Base-by-base conservation (phyloP, 2,888 invertebrate genomes). In the Tachina lurida region DNA sequence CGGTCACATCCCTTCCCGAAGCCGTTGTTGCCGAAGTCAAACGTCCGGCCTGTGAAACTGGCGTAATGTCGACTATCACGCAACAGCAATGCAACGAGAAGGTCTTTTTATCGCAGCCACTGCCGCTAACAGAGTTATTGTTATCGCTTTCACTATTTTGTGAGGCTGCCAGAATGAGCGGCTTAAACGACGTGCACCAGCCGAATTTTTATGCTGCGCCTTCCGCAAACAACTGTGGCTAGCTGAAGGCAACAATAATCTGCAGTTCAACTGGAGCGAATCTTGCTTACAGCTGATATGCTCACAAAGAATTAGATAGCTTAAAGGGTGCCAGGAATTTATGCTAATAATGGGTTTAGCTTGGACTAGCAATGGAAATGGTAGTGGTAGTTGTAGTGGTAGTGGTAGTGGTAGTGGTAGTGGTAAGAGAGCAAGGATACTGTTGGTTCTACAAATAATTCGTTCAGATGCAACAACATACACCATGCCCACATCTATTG, bases 71-170 rank as follows among this genome's bases (percentile, higher is more conserved):
- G 90, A 93, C 93, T 91, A 93, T 93, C 92, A 93, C 93, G 92
- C 93, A 93, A 93, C 93, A 93, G 91, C 93, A 93, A 91, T 93
- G 93, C 89, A 93, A 91, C 91, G 92, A 93, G 91, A 93, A 92
- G 91, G 93, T 90, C 89, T 93, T 93, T 89, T 93, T 93, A 89
- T 93, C 92, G 90, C 91, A 91, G 88, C 88, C 90, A 90, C 90
- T 90, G 90, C 90, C 90, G 89, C 89, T 89, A 90, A 89, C 88
- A 88, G 91, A 89, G 90, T 91, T 92, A 90, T 90, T 90, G 89
- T 91, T 91, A 90, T 91, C 91, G 91, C 91, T 92, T 89, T 91
- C 91, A 89, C 90, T 91, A 89, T 92, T 91, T 89, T 92, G 91
- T 90, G 92, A 92, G 92, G 93, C 92, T 91, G 93, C 93, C 93